Percentiles rank a stretch among this genome's conserved stretches.
phyloP scores from a whole-genome alignment of 2,113 vertebrate species.

The Etia nguti region DNA sequence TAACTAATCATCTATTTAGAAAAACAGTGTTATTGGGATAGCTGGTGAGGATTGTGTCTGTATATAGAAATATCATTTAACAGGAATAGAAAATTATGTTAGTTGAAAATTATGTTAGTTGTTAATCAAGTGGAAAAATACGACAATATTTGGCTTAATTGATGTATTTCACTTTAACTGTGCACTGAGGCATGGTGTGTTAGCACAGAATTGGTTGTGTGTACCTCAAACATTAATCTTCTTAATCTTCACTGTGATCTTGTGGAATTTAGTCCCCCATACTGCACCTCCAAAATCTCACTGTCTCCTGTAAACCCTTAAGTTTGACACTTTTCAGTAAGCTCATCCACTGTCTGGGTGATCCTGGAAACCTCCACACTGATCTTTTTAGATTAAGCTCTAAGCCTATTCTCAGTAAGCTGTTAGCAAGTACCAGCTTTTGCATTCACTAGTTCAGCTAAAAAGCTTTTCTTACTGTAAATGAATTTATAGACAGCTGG shows the following conservation, averaged over 20 bases:
- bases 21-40: neutral
- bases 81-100: neutral
- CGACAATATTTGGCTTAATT: neutral
- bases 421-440: neutral
- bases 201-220: neutral
- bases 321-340: neutral
- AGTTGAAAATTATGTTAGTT: neutral
- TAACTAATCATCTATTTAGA: neutral
- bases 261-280: neutral
- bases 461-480: neutral
- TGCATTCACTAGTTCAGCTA: neutral
- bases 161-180: neutral
- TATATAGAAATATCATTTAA: neutral
- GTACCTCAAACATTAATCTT: neutral
- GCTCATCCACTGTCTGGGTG: neutral
- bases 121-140: neutral
- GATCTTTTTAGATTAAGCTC: neutral
- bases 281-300: neutral
- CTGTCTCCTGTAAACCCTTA: neutral
- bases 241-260: neutral
- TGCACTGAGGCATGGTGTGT: neutral
- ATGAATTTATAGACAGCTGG: neutral
- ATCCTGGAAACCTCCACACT: neutral
- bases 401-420: neutral
- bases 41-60: neutral